Evolutionary conservation across 1,140 invertebrate species (phyloP).

Genomic region (Anthonomus grandis): DNA sequence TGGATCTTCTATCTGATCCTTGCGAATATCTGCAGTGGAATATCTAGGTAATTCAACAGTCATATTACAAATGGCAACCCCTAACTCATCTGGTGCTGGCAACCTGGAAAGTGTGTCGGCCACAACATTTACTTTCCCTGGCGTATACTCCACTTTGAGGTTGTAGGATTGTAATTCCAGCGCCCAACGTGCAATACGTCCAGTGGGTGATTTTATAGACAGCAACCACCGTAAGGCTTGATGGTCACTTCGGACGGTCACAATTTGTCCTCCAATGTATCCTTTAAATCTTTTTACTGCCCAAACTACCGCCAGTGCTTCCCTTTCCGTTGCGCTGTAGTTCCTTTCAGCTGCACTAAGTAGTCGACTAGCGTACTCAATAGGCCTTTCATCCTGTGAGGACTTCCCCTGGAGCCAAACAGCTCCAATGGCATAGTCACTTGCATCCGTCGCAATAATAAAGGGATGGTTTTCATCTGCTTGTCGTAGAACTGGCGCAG

Average conservation of each 20-base stretch:
- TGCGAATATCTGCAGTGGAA: constrained; percentile 12
- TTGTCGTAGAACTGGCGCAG: constrained; percentile 10
- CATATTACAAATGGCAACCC: not conserved
- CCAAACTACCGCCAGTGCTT: constrained; percentile 48
- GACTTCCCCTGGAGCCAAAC: constrained; percentile 43
- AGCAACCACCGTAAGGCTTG: constrained; percentile 31
- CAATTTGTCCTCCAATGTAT: constrained; percentile 44
- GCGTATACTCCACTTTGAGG: not conserved
- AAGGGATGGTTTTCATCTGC: not conserved
- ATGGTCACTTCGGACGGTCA: constrained; percentile 41
- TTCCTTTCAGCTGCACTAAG: constrained; percentile 44
- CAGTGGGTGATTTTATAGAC: not conserved
- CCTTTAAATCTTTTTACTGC: constrained; percentile 45
- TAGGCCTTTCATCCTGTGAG: constrained; percentile 37
- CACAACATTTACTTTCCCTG: not conserved
- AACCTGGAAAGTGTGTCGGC: not conserved
- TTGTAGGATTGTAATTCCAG: constrained; percentile 11
- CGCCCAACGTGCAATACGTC: not conserved
- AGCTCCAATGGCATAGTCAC: constrained; percentile 44
- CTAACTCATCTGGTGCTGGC: not conserved
- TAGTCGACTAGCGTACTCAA: constrained; percentile 45
- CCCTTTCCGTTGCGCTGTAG: constrained; percentile 46
- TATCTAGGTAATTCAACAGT: not conserved
- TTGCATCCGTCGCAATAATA: constrained; percentile 40
- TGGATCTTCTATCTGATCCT: not conserved